A percentile compares a stretch with the other conserved stretches of the same genome.
These are phyloP conservation scores for Pyrrhosoma nymphula DNA, from an alignment of 2,888 invertebrate species.

Conservation along the genomic window DNA sequence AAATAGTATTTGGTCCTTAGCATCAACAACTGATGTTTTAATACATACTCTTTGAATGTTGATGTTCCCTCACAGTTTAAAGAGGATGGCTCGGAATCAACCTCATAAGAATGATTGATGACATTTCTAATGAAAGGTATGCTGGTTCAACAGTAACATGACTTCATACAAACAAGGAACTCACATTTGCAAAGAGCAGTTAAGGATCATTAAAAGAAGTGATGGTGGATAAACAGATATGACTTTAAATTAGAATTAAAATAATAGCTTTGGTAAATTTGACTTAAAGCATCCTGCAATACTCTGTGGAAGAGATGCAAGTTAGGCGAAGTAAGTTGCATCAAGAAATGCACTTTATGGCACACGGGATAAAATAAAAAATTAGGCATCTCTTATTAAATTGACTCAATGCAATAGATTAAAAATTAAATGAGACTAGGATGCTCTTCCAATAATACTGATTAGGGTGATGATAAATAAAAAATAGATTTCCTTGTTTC, in stretches of 20 bases:
- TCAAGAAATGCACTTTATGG: background rate
- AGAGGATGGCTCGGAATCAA: conserved; percentile 63
- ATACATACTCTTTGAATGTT: background rate
- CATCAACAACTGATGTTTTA: conserved; percentile 26
- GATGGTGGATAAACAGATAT: background rate
- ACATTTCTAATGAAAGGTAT: background rate
- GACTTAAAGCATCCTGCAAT: background rate
- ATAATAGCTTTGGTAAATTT: too few relatives aligned
- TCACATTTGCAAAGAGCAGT: background rate
- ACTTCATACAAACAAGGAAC: background rate
- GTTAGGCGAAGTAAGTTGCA: background rate
- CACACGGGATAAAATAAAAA: background rate
- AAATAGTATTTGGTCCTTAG: conserved; percentile 51
- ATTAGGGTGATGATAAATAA: conserved; percentile 29
- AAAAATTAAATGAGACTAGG: conserved; percentile 57
- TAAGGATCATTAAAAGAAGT: background rate
- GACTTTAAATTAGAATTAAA: background rate
- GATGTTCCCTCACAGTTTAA: conserved; percentile 46
- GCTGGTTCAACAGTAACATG: background rate
- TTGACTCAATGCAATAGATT: background rate
- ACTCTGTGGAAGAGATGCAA: background rate
- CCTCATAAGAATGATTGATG: conserved; percentile 7
- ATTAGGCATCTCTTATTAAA: background rate
- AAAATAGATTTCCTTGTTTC: conserved; percentile 11
- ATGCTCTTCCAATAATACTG: conserved; percentile 47